A percentile compares a stretch with the other conserved stretches of the same genome.
These are phyloP conservation scores for Panulirus ornatus DNA, from an alignment of 1,140 invertebrate species.

Conservation along the genomic window DNA sequence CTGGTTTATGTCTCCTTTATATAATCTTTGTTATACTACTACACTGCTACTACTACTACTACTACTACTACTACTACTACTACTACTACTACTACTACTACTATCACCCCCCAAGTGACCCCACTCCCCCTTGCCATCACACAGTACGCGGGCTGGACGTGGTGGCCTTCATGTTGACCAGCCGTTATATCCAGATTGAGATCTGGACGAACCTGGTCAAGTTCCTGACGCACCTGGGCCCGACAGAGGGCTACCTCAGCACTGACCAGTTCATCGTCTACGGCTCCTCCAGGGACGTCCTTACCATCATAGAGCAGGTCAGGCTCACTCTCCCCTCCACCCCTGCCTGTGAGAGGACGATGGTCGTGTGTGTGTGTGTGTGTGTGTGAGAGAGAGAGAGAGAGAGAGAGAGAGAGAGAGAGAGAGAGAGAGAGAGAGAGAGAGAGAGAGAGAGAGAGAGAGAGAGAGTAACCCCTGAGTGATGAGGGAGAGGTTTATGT, in stretches of 20 bases:
- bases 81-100: no score
- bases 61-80: no score
- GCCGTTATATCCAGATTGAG: constrained; percentile 44
- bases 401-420: constrained; percentile 1
- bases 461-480: neutral
- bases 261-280: constrained; percentile 61
- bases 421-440: neutral
- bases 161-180: neutral
- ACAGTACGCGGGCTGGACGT: constrained; percentile 54
- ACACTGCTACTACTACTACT: no score
- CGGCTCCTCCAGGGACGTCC: constrained; percentile 27
- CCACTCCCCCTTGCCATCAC: neutral
- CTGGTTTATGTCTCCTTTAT: no score
- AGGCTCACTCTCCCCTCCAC: no score
- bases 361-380: neutral
- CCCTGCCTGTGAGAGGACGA: neutral
- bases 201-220: constrained; percentile 12
- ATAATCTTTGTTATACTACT: no score
- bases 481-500: no score
- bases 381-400: neutral
- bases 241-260: constrained; percentile 54
- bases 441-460: neutral
- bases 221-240: constrained; percentile 43
- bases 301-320: constrained; percentile 28
- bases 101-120: no score